phyloP scores from a whole-genome alignment of 2,797 vertebrate species.

The Pangasius krempfi region DNA sequence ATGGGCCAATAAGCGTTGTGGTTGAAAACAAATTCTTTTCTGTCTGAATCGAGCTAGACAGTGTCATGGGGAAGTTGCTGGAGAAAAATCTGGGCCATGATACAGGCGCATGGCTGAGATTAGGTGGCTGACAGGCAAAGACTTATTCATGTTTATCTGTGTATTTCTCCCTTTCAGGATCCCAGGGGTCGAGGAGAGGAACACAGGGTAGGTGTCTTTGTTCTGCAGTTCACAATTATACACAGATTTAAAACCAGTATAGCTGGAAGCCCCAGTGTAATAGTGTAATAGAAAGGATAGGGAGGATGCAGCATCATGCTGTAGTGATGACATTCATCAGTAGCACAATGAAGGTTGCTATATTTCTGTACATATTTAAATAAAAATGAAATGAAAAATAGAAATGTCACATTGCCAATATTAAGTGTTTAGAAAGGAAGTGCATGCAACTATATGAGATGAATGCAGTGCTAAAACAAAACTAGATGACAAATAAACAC shows the following conservation, averaged over 20 bases:
- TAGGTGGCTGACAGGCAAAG: slow-evolving; percentile 28
- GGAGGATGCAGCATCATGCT: background rate
- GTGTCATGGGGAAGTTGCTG: background rate
- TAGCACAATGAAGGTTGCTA: background rate
- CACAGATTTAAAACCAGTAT: background rate
- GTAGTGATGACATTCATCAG: background rate
- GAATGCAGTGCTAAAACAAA: background rate
- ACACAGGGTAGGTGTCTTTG: slow-evolving; percentile 77
- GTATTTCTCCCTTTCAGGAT: slow-evolving; percentile 64
- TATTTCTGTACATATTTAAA: slow-evolving; percentile 5
- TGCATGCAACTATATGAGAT: background rate
- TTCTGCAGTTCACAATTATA: background rate
- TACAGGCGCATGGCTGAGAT: background rate
- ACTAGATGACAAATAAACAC: background rate
- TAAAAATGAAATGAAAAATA: too few relatives aligned
- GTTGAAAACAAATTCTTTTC: background rate
- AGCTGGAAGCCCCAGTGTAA: background rate
- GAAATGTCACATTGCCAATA: background rate
- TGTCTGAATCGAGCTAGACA: background rate
- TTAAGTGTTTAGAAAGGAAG: background rate
- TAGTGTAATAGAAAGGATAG: background rate
- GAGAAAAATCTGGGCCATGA: background rate
- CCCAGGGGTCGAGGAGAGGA: slow-evolving; percentile 79
- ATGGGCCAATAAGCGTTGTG: background rate
- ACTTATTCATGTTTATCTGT: slow-evolving; percentile 24